A percentile compares a stretch with the other conserved stretches of the same genome.
These are phyloP conservation scores for Antheraea pernyi DNA, from an alignment of 1,140 invertebrate species.

Conservation along the genomic window DNA sequence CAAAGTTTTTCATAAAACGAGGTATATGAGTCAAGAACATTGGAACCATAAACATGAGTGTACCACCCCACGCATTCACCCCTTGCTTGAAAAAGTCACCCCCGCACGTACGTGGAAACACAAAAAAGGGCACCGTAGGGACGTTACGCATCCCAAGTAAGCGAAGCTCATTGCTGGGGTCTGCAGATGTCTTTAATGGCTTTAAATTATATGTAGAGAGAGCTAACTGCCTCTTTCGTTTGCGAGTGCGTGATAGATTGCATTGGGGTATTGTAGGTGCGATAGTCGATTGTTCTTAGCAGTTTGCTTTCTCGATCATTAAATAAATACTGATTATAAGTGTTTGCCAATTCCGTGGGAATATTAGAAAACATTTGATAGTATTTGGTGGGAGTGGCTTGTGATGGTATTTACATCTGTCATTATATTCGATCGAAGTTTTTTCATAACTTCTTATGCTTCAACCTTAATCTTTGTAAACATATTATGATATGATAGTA, in stretches of 20 bases:
- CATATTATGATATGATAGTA: no score
- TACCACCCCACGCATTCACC: slow-evolving; percentile 69
- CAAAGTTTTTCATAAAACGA: slow-evolving; percentile 73
- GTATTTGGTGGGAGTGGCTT: no score
- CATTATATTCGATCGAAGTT: no score
- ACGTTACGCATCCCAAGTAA: slow-evolving; percentile 74
- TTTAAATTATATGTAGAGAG: slow-evolving; percentile 77
- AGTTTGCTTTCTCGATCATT: not conserved
- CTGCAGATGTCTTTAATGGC: slow-evolving; percentile 78
- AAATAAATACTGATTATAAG: no score
- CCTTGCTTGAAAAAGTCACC: slow-evolving; percentile 75
- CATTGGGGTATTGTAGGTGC: slow-evolving; percentile 40
- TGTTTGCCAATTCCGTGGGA: no score
- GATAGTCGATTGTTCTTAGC: not conserved
- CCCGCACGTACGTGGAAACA: slow-evolving; percentile 65
- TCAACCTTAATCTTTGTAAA: no score
- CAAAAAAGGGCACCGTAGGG: slow-evolving; percentile 73
- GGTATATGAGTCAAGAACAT: slow-evolving; percentile 76
- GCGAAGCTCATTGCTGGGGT: slow-evolving; percentile 68
- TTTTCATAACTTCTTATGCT: no score
- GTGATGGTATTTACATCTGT: no score
- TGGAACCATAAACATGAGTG: slow-evolving; percentile 64
- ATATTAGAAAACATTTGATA: no score
- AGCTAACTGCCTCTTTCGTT: slow-evolving; percentile 61
- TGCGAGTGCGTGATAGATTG: slow-evolving; percentile 61